Evolutionary conservation across 2,113 vertebrate genomes (phyloP).

Genomic region (Callithrix jacchus): DNA sequence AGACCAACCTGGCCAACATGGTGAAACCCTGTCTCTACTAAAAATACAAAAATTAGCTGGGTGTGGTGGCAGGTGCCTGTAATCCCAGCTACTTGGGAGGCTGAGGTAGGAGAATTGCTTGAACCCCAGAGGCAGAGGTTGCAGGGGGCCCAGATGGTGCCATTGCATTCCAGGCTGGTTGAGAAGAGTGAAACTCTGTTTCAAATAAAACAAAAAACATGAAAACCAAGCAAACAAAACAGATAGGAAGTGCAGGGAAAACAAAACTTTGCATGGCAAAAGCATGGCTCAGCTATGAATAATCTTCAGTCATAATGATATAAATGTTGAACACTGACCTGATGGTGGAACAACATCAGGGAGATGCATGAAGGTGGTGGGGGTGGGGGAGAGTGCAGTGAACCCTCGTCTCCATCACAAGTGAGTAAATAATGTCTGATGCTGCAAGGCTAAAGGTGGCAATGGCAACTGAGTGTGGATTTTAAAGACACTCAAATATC

Average conservation of each 20-base stretch:
- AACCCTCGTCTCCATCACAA: background rate
- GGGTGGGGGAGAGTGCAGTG: background rate
- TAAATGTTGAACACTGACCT: background rate
- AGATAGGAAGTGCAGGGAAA: background rate
- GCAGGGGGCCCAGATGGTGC: too few species aligned
- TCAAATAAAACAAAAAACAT: background rate
- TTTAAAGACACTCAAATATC: background rate
- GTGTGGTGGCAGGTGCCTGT: too few species aligned
- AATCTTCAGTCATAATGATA: background rate
- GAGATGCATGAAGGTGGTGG: background rate
- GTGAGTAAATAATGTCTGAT: background rate
- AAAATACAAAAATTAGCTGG: too few species aligned
- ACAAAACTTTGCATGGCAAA: background rate
- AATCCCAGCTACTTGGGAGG: too few species aligned
- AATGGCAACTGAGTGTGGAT: rapidly evolving
- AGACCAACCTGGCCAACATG: too few species aligned
- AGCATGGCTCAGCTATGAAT: background rate
- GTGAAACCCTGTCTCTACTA: too few species aligned
- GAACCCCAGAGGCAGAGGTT: too few species aligned
- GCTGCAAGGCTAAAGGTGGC: too few species aligned
- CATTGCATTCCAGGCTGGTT: too few species aligned
- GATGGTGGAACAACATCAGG: too few species aligned
- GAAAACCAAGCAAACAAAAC: background rate
- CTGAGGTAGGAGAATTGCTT: too few species aligned
- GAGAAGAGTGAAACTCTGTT: too few species aligned